Evolutionary conservation across 2,888 invertebrate genomes (phyloP), one percentile per base, ranked within the genome.

Genomic region (Bruchidius siliquastri): DNA sequence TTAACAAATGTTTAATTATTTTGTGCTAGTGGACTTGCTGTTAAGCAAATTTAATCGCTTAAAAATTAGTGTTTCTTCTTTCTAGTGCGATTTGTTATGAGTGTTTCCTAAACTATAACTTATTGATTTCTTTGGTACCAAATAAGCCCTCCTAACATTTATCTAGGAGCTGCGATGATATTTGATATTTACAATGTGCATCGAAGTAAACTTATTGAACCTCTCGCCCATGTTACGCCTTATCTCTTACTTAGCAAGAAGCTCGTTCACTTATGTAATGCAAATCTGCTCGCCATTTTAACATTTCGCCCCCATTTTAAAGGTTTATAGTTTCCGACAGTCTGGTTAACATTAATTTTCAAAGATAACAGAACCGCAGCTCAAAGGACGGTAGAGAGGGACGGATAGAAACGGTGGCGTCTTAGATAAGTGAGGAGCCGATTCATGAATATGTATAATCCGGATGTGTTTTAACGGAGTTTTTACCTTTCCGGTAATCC

Each of bases 301-400:
- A 81, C 84, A 83, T 84, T 84, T 84, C 83, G 81, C 83, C 82
- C 83, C 82, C 84, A 84, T 84, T 83, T 82, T 82, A 80, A 81
- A 82, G 81, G 82, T 84, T 84, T 83, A 83, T 82, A 82, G 82
- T 83, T 83, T 82, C 82, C 82, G 82, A 78, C 79, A 80, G 80
- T 81, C 81, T 80, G 79, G 81, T 78, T 80, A 81, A 80, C 82
- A 82, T 83, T 82, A 83, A 82, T 82, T 82, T 80, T 79, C 81
- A 79, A 77, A 80, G 82, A 83, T 82, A 80, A 81, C 79, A 76
- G 69, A n/a, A 66, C 78, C 77, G 78, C 80, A 79, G 79, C 81
- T 79, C 71, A 77, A 78, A 76, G 77, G 74, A 79, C 73, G 77
- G 73, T 76, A 78, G 78, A 76, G 80, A 82, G 82, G 82, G 82